Evolutionary conservation across 2,797 vertebrate genomes (phyloP).

Genomic region (Darevskia nairensis): DNA sequence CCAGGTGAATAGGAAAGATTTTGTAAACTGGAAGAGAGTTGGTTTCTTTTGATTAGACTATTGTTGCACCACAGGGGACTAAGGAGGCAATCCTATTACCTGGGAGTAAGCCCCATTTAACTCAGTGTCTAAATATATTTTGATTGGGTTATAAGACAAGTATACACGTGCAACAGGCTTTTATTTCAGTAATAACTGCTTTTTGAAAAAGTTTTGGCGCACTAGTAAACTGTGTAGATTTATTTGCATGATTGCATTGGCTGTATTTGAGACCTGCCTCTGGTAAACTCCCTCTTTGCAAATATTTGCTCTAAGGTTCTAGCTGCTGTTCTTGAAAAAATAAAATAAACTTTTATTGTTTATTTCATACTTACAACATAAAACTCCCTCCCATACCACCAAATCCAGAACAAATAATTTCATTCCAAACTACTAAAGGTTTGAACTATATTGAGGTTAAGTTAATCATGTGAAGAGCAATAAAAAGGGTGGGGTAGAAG

Average conservation of each 20-base stretch:
- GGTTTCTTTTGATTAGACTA: no score
- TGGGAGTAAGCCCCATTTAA: background rate
- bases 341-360: background rate
- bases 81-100: background rate
- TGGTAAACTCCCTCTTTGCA: background rate
- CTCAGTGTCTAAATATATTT: background rate
- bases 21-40: background rate
- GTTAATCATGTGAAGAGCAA: background rate
- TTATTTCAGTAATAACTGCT: background rate
- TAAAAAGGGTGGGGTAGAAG: background rate
- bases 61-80: no score
- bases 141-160: background rate
- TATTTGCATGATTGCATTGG: background rate
- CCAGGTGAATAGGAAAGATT: background rate
- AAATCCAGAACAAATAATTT: constrained; percentile 11
- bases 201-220: background rate
- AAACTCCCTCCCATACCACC: background rate
- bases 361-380: background rate
- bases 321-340: background rate
- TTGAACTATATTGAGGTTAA: background rate
- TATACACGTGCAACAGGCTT: no score
- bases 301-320: constrained; percentile 2
- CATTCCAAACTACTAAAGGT: background rate
- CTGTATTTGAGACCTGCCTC: background rate
- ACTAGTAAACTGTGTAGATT: background rate